phyloP scores from a whole-genome alignment of 2,888 invertebrate species.

The Malthinus seriepunctatus region DNA sequence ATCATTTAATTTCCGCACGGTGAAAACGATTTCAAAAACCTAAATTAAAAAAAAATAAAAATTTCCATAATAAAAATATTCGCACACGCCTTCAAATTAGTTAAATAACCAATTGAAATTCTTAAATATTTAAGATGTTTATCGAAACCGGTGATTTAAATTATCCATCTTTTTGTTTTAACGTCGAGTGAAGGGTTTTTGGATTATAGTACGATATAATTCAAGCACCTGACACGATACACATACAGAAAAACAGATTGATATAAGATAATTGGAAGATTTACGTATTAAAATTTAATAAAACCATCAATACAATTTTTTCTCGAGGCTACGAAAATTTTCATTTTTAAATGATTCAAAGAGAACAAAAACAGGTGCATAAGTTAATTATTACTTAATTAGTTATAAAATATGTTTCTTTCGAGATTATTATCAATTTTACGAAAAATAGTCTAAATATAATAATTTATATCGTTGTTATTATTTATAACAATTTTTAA shows the following conservation, averaged over 20 bases:
- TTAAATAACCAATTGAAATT: constrained; percentile 14
- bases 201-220: not conserved
- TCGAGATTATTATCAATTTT: too few species aligned
- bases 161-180: constrained; percentile 38
- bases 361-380: constrained; percentile 5
- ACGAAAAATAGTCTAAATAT: not conserved
- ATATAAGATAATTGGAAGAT: constrained; percentile 37
- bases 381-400: constrained; percentile 1
- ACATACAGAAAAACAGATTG: constrained; percentile 19
- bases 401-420: not conserved
- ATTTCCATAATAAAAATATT: constrained; percentile 13
- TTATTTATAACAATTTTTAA: too few species aligned
- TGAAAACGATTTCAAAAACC: constrained; percentile 13
- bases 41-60: constrained; percentile 5
- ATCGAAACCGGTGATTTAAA: constrained; percentile 33
- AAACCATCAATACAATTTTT: constrained; percentile 31
- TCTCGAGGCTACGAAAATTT: constrained; percentile 29
- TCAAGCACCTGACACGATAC: constrained; percentile 31
- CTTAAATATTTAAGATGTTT: constrained; percentile 25
- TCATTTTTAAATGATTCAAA: constrained; percentile 1
- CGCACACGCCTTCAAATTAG: constrained; percentile 15
- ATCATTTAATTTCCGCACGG: constrained; percentile 18
- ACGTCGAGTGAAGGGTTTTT: too few species aligned
- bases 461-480: not conserved
- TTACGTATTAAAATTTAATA: constrained; percentile 37